Evolutionary conservation across 37 sponge, comb jelly and placozoan species (phyloP).

Genomic region (Geodia barretti): DNA sequence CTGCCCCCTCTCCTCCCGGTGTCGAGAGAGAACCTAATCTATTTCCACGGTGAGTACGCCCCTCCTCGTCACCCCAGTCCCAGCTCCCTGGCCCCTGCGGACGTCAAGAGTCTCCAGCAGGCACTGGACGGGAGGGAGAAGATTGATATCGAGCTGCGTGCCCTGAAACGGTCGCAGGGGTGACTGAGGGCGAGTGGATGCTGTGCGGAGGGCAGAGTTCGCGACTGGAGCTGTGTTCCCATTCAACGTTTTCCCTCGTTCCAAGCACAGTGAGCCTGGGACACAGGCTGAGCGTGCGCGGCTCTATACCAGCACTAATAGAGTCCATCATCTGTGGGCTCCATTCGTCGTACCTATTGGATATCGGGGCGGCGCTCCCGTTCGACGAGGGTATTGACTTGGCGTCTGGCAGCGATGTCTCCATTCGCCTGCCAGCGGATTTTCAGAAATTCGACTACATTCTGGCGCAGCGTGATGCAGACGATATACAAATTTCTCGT

Average conservation of each 20-base stretch:
- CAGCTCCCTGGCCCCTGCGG: neutral
- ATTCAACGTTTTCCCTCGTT: slow-evolving; percentile 76
- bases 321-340: slow-evolving; percentile 71
- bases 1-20: slow-evolving; percentile 63
- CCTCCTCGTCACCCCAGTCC: neutral
- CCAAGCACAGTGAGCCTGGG: too few species aligned
- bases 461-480: slow-evolving; percentile 4
- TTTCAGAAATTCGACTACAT: slow-evolving; percentile 76
- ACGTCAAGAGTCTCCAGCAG: neutral
- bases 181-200: slow-evolving; percentile 69
- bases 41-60: slow-evolving; percentile 60
- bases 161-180: neutral
- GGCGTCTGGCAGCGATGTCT: slow-evolving; percentile 57
- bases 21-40: slow-evolving; percentile 52
- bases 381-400: slow-evolving; percentile 76
- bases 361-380: slow-evolving; percentile 53
- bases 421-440: slow-evolving; percentile 41
- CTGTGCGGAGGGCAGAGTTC: slow-evolving; percentile 42
- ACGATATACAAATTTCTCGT: slow-evolving; percentile 60
- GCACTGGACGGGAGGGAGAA: neutral
- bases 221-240: neutral
- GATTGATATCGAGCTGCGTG: slow-evolving; percentile 1
- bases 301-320: too few species aligned
- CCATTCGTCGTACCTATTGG: too few species aligned
- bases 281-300: too few species aligned